phyloP scores from a whole-genome alignment of 2,888 invertebrate species.

The Lasioglossum leucozonium region DNA sequence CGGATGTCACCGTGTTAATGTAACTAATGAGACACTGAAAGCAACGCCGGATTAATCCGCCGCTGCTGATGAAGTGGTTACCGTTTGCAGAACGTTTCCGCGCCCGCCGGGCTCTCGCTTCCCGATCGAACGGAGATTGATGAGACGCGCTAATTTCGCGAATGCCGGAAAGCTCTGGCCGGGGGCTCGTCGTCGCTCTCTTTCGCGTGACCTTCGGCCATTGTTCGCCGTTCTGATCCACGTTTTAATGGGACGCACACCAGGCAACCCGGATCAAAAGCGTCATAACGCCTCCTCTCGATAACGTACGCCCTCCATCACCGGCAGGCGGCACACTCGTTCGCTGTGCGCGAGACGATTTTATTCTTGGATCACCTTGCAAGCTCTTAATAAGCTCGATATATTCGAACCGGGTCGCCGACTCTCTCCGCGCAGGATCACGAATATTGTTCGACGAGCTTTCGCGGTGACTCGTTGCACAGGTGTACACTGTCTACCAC shows the following conservation, averaged over 20 bases:
- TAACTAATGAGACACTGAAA: constrained; percentile 62
- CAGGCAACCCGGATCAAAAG: neutral
- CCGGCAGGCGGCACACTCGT: neutral
- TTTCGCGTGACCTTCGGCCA: neutral
- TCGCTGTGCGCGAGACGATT: neutral
- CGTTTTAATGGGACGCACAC: neutral
- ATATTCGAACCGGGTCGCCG: neutral
- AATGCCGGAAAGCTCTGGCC: neutral
- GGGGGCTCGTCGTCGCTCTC: neutral
- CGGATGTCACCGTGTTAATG: constrained; percentile 57
- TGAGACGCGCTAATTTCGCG: constrained; percentile 41
- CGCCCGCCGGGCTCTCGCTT: constrained; percentile 17
- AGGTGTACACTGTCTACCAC: neutral
- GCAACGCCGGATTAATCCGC: constrained; percentile 53
- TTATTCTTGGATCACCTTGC: neutral
- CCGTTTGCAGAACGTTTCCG: constrained; percentile 32
- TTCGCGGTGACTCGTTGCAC: neutral
- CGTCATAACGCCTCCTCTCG: neutral
- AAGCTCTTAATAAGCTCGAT: neutral
- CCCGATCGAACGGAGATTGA: constrained; percentile 34
- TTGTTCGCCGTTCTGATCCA: neutral
- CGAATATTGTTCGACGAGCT: neutral
- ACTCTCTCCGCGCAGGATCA: neutral
- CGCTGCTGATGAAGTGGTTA: constrained; percentile 47
- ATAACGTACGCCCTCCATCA: neutral